phyloP scores from a whole-genome alignment of 2,113 vertebrate genomes.

The Trichomycterus rosablanca region DNA sequence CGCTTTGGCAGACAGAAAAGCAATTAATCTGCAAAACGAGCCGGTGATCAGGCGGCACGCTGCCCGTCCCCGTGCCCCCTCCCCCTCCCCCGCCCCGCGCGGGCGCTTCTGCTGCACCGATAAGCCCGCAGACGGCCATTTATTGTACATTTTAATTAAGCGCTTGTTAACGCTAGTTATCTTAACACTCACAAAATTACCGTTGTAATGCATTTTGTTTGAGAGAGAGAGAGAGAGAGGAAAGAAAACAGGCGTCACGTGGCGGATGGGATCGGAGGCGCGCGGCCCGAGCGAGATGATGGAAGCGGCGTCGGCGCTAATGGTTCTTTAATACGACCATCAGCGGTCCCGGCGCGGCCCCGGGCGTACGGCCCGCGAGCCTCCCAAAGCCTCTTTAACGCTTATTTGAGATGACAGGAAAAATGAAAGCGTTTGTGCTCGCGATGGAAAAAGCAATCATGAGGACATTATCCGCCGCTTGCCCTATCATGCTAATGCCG shows the following conservation, averaged over 20 bases:
- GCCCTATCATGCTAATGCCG: slow-evolving; percentile 99
- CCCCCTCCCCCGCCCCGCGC: slow-evolving; percentile 84
- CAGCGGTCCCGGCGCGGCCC: slow-evolving; percentile 92
- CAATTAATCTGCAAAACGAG: slow-evolving; percentile 99
- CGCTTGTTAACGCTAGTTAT: slow-evolving; percentile 99
- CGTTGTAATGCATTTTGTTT: slow-evolving; percentile 99
- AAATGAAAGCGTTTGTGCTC: slow-evolving; percentile 99
- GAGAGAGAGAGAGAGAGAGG: slow-evolving; percentile 65
- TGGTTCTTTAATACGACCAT: slow-evolving; percentile 99
- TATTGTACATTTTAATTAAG: slow-evolving; percentile 99
- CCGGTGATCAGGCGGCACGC: slow-evolving; percentile 90
- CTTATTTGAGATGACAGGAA: slow-evolving; percentile 99
- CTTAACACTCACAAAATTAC: slow-evolving; percentile 99
- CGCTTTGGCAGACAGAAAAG: slow-evolving; percentile 95
- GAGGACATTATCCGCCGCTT: slow-evolving; percentile 99
- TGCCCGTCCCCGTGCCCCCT: slow-evolving; percentile 85
- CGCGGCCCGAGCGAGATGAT: slow-evolving; percentile 38
- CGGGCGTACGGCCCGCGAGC: slow-evolving; percentile 95
- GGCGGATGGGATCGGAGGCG: slow-evolving; percentile 5
- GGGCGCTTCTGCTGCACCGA: slow-evolving; percentile 87
- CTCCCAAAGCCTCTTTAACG: slow-evolving; percentile 99
- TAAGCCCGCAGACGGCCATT: slow-evolving; percentile 95
- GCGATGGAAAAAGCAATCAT: slow-evolving; percentile 99
- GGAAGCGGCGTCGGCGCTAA: slow-evolving; percentile 72
- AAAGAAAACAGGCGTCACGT: not conserved